Conservation (phyloP, 1,140 invertebrate species). For the Caenorhabditis latens region DNA sequence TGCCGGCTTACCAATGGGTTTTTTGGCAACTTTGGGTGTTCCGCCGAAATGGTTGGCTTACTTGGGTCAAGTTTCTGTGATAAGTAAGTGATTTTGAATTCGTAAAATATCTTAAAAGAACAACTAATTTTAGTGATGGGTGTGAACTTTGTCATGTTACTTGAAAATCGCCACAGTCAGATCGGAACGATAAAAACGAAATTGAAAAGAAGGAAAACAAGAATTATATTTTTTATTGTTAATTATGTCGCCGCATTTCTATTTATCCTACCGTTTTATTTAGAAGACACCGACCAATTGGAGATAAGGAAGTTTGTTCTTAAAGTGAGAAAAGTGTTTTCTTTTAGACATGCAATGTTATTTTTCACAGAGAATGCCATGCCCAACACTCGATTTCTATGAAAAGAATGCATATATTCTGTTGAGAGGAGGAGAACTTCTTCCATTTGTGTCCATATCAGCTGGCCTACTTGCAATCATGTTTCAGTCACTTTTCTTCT, state of each 20-base stretch:
- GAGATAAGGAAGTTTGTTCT: background rate
- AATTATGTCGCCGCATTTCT: background rate
- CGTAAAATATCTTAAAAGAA: background rate
- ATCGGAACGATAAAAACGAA: background rate
- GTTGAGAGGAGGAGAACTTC: background rate
- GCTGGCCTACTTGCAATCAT: background rate
- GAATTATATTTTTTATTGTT: background rate
- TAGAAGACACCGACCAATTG: background rate
- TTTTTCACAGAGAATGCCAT: slow-evolving; percentile 15
- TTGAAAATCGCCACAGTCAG: slow-evolving; percentile 25
- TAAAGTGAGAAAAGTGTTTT: background rate
- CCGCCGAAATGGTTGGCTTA: background rate
- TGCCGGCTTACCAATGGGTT: background rate
- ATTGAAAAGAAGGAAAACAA: background rate
- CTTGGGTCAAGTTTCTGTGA: background rate
- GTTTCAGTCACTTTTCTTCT: background rate
- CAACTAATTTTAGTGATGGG: background rate
- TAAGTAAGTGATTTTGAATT: background rate
- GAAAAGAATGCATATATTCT: background rate
- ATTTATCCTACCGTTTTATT: background rate
- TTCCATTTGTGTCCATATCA: background rate
- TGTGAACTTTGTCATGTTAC: background rate
- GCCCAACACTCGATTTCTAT: slow-evolving; percentile 12
- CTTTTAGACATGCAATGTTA: background rate
- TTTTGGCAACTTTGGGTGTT: background rate